Evolutionary conservation across 2,888 invertebrate genomes (phyloP).

Genomic region (Leistus spinibarbis): DNA sequence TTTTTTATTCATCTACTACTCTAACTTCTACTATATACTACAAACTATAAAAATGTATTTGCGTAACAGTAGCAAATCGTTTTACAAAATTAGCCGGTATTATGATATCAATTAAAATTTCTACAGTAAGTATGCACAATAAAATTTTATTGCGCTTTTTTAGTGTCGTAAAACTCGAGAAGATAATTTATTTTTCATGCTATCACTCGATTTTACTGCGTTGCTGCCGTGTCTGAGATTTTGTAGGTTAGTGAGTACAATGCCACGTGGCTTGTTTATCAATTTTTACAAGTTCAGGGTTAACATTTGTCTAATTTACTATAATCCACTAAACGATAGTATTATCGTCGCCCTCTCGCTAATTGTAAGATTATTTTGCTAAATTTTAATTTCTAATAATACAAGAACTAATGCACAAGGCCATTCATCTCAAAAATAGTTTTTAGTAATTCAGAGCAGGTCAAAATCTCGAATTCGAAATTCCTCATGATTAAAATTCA

Average conservation of each 20-base stretch:
- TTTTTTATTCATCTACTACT: not conserved
- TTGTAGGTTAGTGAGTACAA: not conserved
- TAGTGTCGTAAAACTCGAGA: conserved; percentile 25
- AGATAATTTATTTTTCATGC: not conserved
- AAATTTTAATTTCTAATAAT: no score
- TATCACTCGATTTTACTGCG: not conserved
- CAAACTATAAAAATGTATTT: not conserved
- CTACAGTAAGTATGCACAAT: conserved; percentile 26
- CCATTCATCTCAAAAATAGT: no score
- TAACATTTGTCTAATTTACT: not conserved
- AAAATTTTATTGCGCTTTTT: conserved; percentile 34
- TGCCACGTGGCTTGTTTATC: not conserved
- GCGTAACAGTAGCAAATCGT: conserved; percentile 27
- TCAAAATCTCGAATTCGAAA: no score
- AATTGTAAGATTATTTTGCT: no score
- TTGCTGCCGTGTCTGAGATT: not conserved
- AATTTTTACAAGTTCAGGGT: not conserved
- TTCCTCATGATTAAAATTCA: no score
- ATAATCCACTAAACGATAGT: no score
- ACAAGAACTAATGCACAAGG: no score
- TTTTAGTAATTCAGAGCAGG: no score
- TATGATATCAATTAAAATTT: conserved; percentile 37
- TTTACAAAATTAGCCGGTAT: conserved; percentile 25
- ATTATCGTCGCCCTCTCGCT: no score
- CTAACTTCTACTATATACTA: not conserved